Base-by-base conservation (phyloP, 2,113 vertebrate genomes). In the Lamprologus lemairii region DNA sequence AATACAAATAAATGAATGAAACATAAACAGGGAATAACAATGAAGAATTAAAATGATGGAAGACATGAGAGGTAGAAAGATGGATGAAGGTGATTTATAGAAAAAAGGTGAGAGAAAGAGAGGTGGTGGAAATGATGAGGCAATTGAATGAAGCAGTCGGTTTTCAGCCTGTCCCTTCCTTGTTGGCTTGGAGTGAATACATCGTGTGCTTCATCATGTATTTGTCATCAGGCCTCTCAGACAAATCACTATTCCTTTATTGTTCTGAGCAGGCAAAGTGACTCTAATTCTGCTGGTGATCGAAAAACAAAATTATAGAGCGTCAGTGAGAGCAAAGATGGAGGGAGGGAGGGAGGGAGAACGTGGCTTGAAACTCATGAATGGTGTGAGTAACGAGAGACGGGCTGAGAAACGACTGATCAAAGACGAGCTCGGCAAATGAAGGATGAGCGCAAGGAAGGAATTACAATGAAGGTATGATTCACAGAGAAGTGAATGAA, bases 381-480 rank as follows among this genome's bases (percentile, higher is more conserved):
- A 84, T 26, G 85, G 47, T 58, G 55, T 82, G 89, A 91, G 82
- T 75, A 87, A 87, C 5, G 23, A 19, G 78, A 63, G 23, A 55
- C 1, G 28, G 16, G 57, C 82, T 21, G 65, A 60, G 78, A 81
- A 53, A 47, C 9, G 12, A 80, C 78, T 57, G 53, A 85, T 57
- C 6, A 17, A 86, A 60, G 82, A 81, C 49, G 31, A 63, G 12
- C 86, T 4, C 23, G 1, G 80, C 47, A 79, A 81, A 86, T 82
- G 83, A 87, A 57, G 68, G 68, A 75, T 86, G 87, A 87, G 87
- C 5, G 5, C 2, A 4, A 8, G 73, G 45, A 57, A 33, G 82
- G 84, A 81, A 81, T 86, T 4, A 55, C 33, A 86, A 89, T 85
- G 79, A 86, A 85, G 89, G 84, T 6, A 10, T 81, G 85, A 86